Percentiles rank a stretch among this genome's conserved stretches.
Conservation (phyloP, 2,888 invertebrate species). For the Ceraclea dissimilis region DNA sequence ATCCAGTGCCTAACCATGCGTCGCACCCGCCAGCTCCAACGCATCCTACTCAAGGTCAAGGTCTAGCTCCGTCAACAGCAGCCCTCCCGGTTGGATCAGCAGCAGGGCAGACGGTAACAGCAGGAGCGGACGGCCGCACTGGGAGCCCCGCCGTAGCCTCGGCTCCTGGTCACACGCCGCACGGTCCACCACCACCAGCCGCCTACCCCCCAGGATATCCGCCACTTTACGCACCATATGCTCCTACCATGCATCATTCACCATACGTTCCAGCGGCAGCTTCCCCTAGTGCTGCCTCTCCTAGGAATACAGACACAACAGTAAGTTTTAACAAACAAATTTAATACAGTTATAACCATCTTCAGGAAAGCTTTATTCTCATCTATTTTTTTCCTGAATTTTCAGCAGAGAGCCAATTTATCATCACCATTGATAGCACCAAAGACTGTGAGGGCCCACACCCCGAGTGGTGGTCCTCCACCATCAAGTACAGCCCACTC, state of each 20-base stretch:
- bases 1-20: constrained; percentile 33
- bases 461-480: constrained; percentile 34
- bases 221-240: constrained; percentile 73
- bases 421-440: constrained; percentile 47
- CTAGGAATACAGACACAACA: constrained; percentile 53
- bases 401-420: constrained; percentile 41
- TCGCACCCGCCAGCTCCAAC: constrained; percentile 37
- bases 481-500: constrained; percentile 52
- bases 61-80: constrained; percentile 33
- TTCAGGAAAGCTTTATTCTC: not conserved
- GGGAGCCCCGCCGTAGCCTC: constrained; percentile 52
- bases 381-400: constrained; percentile 5
- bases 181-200: constrained; percentile 45
- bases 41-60: constrained; percentile 42
- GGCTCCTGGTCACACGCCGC: constrained; percentile 38
- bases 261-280: constrained; percentile 61
- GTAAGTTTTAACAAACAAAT: constrained; percentile 29
- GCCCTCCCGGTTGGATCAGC: constrained; percentile 33
- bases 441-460: constrained; percentile 43
- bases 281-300: constrained; percentile 54
- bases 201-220: constrained; percentile 39
- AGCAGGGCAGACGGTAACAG: constrained; percentile 25
- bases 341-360: not conserved
- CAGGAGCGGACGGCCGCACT: constrained; percentile 36
- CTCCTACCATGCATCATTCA: constrained; percentile 62